Evolutionary conservation across 2,113 vertebrate species (phyloP).

Genomic region (Empidonax alnorum): DNA sequence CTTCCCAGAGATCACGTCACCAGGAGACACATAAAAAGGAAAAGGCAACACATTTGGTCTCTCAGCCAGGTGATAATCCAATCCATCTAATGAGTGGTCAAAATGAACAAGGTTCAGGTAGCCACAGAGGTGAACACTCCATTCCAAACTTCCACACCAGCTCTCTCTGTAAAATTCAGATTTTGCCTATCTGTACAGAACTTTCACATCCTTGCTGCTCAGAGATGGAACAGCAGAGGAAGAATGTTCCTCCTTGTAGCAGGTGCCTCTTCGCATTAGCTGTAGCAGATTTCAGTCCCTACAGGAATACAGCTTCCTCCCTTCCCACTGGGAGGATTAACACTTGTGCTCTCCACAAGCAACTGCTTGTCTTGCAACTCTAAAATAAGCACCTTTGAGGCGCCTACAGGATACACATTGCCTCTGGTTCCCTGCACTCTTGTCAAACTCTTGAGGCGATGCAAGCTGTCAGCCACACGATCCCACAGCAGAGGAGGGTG

Average conservation of each 20-base stretch:
- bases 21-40: background rate
- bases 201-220: background rate
- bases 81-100: background rate
- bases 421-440: conserved; percentile 10
- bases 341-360: conserved; percentile 49
- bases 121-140: background rate
- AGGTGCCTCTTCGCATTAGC: conserved; percentile 44
- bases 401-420: background rate
- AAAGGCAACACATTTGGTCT: background rate
- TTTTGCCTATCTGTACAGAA: background rate
- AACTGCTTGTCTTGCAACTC: conserved; percentile 56
- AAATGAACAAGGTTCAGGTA: background rate
- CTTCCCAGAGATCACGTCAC: background rate
- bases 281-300: background rate
- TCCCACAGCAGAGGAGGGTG: background rate
- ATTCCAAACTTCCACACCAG: background rate
- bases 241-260: conserved; percentile 2
- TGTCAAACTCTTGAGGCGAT: conserved; percentile 3
- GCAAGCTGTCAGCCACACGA: conserved; percentile 25
- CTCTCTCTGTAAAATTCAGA: background rate
- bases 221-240: background rate
- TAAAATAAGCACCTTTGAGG: conserved; percentile 50
- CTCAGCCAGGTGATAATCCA: background rate
- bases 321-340: conserved; percentile 43
- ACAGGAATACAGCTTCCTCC: conserved; percentile 16